Percentiles rank a stretch among this genome's conserved stretches.
These are phyloP conservation scores for Solenopsis invicta DNA, from an alignment of 1,140 invertebrate species.

Conservation along the genomic window DNA sequence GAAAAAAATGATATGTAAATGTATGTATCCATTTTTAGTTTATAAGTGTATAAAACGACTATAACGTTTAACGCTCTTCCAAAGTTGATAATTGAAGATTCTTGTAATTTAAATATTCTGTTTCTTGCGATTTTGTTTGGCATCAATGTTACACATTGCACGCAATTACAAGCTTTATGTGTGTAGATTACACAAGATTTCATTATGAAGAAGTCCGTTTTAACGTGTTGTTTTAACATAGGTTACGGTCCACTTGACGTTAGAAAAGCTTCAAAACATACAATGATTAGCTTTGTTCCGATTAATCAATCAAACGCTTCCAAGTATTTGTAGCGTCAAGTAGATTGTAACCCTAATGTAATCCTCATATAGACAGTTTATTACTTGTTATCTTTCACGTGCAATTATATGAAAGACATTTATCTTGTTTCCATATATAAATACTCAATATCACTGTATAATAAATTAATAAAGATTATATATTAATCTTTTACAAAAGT, in stretches of 20 bases:
- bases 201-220: background rate
- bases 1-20: constrained; percentile 51
- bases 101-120: constrained; percentile 25
- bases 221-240: constrained; percentile 14
- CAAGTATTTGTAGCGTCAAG: too few relatives aligned
- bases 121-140: background rate
- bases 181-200: constrained; percentile 12
- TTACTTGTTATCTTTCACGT: constrained; percentile 52
- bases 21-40: constrained; percentile 41
- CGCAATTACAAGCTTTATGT: constrained; percentile 22
- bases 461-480: constrained; percentile 62
- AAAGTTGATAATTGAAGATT: constrained; percentile 38
- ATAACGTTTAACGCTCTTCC: constrained; percentile 7
- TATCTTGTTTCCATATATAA: constrained; percentile 53
- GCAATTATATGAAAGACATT: constrained; percentile 43
- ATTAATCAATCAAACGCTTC: too few relatives aligned
- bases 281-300: too few relatives aligned
- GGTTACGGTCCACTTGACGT: too few relatives aligned
- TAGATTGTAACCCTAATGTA: background rate
- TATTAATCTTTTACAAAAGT: constrained; percentile 15
- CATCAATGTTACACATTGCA: constrained; percentile 49
- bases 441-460: constrained; percentile 57
- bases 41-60: constrained; percentile 18
- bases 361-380: constrained; percentile 43
- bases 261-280: too few relatives aligned